Percentiles rank a stretch among this genome's conserved stretches.
phyloP scores from a whole-genome alignment of 2,888 invertebrate species.

The Agrochola macilenta region DNA sequence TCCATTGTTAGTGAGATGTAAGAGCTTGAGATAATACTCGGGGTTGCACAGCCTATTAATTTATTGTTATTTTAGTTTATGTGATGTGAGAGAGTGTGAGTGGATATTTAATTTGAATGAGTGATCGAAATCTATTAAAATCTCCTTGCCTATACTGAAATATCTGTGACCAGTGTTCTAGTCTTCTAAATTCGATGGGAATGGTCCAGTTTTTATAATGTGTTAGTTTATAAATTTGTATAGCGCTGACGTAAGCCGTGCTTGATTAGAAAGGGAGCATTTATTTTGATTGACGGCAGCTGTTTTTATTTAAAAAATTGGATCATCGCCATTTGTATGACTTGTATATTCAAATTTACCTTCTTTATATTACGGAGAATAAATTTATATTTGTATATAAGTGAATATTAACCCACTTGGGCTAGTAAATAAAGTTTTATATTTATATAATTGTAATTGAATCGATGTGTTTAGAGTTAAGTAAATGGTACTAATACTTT shows the following conservation, averaged over 20 bases:
- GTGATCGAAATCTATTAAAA: conserved; percentile 73
- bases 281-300: conserved; percentile 65
- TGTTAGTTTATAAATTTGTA: conserved; percentile 61
- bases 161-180: conserved; percentile 88
- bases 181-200: conserved; percentile 79
- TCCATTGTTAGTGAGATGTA: conserved; percentile 70
- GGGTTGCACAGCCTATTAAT: conserved; percentile 79
- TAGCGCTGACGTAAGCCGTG: conserved; percentile 46
- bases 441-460: conserved; percentile 73
- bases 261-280: conserved; percentile 44
- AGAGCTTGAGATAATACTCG: conserved; percentile 85
- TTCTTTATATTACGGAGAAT: conserved; percentile 73
- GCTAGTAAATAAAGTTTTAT: conserved; percentile 73
- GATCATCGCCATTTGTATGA: conserved; percentile 72
- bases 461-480: conserved; percentile 69
- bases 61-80: conserved; percentile 79
- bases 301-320: conserved; percentile 70
- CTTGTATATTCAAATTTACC: conserved; percentile 76
- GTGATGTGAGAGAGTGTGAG: conserved; percentile 70
- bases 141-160: conserved; percentile 85
- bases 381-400: conserved; percentile 81
- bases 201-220: conserved; percentile 75
- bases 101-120: conserved; percentile 68
- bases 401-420: conserved; percentile 73
- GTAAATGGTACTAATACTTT: conserved; percentile 79